A percentile compares a stretch with the other conserved stretches of the same genome.
Conservation (phyloP, 2,113 vertebrate species). For the Brachyhypopomus gauderio region DNA sequence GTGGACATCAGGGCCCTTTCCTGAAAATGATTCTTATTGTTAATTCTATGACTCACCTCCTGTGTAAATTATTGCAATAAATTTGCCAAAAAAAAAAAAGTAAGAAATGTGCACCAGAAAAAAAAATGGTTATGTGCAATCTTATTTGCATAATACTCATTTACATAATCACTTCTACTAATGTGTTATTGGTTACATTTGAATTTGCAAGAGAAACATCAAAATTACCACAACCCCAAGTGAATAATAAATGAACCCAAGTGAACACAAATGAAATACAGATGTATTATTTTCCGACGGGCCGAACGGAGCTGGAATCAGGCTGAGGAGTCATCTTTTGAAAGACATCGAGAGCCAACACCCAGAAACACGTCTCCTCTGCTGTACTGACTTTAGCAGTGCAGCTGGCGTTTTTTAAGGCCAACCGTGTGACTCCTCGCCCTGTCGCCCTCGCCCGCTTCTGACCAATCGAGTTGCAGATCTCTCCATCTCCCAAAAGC, state of each 20-base stretch:
- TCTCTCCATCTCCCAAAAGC: constrained; percentile 38
- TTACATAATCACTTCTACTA: background rate
- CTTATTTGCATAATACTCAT: background rate
- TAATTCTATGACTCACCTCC: background rate
- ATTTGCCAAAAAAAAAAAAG: no score
- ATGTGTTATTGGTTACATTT: background rate
- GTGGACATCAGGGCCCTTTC: constrained; percentile 2
- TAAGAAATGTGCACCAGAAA: no score
- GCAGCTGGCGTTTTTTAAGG: no score
- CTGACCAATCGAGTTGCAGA: constrained; percentile 17
- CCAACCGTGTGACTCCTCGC: background rate
- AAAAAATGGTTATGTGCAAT: background rate
- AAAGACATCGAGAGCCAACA: no score
- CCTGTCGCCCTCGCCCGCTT: background rate
- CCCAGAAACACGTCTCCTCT: background rate
- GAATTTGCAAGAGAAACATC: background rate
- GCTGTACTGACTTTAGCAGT: no score
- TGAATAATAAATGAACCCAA: background rate
- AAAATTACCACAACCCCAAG: background rate
- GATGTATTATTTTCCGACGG: background rate
- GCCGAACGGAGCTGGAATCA: background rate
- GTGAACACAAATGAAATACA: background rate
- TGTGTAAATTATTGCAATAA: no score
- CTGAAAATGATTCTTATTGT: constrained; percentile 1
- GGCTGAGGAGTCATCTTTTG: background rate